These are phyloP conservation scores for Percina caprodes DNA, from an alignment of 2,113 vertebrate genomes.

Conservation along the genomic window DNA sequence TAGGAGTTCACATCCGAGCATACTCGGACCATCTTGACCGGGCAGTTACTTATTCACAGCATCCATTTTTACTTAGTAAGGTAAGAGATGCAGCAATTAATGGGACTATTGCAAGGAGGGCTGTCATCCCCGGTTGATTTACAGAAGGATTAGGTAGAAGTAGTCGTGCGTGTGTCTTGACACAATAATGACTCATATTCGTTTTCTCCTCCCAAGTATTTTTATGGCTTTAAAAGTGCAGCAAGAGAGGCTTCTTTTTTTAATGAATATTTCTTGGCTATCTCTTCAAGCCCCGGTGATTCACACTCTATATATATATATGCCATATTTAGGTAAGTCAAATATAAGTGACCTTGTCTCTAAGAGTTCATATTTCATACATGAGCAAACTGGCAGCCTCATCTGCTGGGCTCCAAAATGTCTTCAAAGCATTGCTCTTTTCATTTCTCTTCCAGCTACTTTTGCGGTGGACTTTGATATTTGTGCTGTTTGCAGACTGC, in stretches of 20 bases:
- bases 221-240: slow-evolving; percentile 33
- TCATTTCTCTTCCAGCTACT: slow-evolving; percentile 12
- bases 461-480: neutral
- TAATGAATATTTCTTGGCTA: slow-evolving; percentile 49
- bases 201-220: slow-evolving; percentile 41
- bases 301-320: slow-evolving; percentile 54
- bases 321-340: slow-evolving; percentile 70
- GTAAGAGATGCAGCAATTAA: slow-evolving; percentile 64
- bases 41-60: slow-evolving; percentile 51
- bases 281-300: slow-evolving; percentile 43
- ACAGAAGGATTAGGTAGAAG: slow-evolving; percentile 23
- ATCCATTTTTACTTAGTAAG: slow-evolving; percentile 62
- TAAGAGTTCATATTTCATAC: slow-evolving; percentile 72
- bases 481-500: neutral
- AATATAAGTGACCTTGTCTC: slow-evolving; percentile 73
- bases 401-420: slow-evolving; percentile 38
- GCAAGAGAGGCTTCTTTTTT: slow-evolving; percentile 21
- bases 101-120: slow-evolving; percentile 40
- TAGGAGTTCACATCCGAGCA: slow-evolving; percentile 42
- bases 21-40: slow-evolving; percentile 44
- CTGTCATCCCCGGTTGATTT: slow-evolving; percentile 49
- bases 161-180: slow-evolving; percentile 37
- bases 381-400: slow-evolving; percentile 54
- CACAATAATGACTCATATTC: slow-evolving; percentile 54
- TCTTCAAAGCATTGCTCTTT: slow-evolving; percentile 27